phyloP scores from a whole-genome alignment of 2,113 vertebrate genomes.

The Dipodomys ordii region DNA sequence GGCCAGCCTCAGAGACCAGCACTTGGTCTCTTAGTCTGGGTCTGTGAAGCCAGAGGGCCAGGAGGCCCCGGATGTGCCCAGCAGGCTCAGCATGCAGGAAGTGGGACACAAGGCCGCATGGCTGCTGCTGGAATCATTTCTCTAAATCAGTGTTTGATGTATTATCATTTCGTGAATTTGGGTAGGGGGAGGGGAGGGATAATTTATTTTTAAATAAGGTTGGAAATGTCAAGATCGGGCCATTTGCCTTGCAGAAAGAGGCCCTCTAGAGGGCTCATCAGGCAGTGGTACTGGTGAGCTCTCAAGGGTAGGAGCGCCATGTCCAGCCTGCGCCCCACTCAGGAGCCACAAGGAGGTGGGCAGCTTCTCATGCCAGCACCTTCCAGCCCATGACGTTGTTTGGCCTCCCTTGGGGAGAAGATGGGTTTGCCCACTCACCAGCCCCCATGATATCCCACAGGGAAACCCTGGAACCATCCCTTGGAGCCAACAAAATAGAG shows the following conservation, averaged over 20 bases:
- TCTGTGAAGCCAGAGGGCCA: constrained; percentile 51
- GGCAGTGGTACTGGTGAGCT: background rate
- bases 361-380: background rate
- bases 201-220: constrained; percentile 86
- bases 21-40: constrained; percentile 37
- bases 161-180: constrained; percentile 78
- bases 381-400: constrained; percentile 11
- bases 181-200: constrained; percentile 75
- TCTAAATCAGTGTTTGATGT: constrained; percentile 80
- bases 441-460: constrained; percentile 18
- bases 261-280: constrained; percentile 59
- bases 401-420: constrained; percentile 58
- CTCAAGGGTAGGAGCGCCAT: background rate
- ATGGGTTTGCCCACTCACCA: constrained; percentile 34
- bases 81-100: constrained; percentile 71
- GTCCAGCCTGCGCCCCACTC: background rate
- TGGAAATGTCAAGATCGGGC: constrained; percentile 78
- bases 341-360: background rate
- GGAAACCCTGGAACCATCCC: constrained; percentile 47
- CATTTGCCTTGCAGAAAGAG: constrained; percentile 74
- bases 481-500: constrained; percentile 48
- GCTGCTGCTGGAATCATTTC: constrained; percentile 62
- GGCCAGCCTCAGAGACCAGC: constrained; percentile 67
- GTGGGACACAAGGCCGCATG: constrained; percentile 65
- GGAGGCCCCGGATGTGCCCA: constrained; percentile 20